phyloP scores from a whole-genome alignment of 2,888 invertebrate genomes.

The Myopa testacea region DNA sequence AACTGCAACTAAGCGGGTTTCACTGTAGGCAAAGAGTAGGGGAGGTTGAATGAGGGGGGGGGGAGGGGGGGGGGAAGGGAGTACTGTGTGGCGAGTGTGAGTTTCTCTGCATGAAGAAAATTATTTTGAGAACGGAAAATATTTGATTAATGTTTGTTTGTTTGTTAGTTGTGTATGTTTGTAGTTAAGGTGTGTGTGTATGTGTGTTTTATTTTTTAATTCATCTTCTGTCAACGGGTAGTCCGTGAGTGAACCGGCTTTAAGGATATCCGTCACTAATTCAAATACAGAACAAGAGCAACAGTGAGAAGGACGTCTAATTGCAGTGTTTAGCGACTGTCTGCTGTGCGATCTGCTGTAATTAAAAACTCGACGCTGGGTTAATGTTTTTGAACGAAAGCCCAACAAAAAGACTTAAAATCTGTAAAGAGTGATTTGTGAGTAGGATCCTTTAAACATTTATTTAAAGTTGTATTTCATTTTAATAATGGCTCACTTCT shows the following conservation, averaged over 20 bases:
- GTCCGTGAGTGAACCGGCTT: neutral
- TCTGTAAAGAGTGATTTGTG: neutral
- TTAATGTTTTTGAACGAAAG: neutral
- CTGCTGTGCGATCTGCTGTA: neutral
- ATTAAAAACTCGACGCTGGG: neutral
- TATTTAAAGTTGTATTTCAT: neutral
- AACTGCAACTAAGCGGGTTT: neutral
- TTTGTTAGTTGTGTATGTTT: neutral
- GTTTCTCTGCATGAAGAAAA: neutral
- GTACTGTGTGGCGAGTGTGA: too few relatives aligned
- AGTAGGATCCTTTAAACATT: neutral
- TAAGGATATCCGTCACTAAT: neutral
- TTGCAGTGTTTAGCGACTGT: neutral
- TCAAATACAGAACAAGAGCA: neutral
- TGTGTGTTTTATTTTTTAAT: neutral
- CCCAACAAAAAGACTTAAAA: too few relatives aligned
- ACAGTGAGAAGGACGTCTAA: neutral
- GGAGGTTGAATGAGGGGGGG: neutral
- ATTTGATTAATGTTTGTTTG: conserved; percentile 36
- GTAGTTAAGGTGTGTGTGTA: neutral
- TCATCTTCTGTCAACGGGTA: neutral
- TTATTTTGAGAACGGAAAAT: conserved; percentile 28
- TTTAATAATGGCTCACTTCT: neutral
- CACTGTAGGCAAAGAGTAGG: neutral
- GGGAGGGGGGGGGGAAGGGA: too few relatives aligned